phyloP scores from a whole-genome alignment of 1,140 invertebrate genomes.

The Callitettix versicolor region DNA sequence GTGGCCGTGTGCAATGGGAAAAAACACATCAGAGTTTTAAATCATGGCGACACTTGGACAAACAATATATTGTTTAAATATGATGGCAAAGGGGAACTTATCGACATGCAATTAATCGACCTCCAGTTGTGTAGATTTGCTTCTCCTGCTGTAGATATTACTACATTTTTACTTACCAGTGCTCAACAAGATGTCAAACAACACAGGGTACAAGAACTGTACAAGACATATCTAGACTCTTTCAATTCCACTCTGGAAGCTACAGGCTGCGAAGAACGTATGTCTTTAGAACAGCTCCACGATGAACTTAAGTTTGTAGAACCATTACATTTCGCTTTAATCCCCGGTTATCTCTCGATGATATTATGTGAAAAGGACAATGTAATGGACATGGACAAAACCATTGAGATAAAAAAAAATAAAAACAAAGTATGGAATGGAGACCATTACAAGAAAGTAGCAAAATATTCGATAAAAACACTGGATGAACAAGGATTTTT shows the following conservation, averaged over 20 bases:
- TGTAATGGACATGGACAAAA: too few relatives aligned
- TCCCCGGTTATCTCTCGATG: too few relatives aligned
- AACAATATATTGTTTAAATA: slow-evolving; percentile 21
- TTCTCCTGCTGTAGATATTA: slow-evolving; percentile 17
- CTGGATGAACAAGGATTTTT: too few relatives aligned
- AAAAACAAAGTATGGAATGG: too few relatives aligned
- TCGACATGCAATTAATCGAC: slow-evolving; percentile 9
- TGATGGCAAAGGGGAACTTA: not conserved
- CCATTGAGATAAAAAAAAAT: too few relatives aligned
- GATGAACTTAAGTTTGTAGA: not conserved
- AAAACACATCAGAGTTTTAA: not conserved
- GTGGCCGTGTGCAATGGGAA: not conserved
- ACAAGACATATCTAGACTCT: not conserved
- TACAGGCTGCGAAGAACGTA: not conserved
- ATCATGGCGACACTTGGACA: slow-evolving; percentile 24
- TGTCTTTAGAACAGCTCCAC: not conserved
- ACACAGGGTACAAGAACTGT: not conserved
- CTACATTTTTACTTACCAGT: slow-evolving; percentile 17
- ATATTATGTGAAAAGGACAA: too few relatives aligned
- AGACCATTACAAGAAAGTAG: too few relatives aligned
- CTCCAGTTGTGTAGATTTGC: slow-evolving; percentile 9
- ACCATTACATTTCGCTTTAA: too few relatives aligned
- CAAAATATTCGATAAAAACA: too few relatives aligned
- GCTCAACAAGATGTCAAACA: slow-evolving; percentile 5
- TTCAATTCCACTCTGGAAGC: not conserved